phyloP scores from a whole-genome alignment of 2,888 invertebrate genomes.

The Ophion ventricosus region DNA sequence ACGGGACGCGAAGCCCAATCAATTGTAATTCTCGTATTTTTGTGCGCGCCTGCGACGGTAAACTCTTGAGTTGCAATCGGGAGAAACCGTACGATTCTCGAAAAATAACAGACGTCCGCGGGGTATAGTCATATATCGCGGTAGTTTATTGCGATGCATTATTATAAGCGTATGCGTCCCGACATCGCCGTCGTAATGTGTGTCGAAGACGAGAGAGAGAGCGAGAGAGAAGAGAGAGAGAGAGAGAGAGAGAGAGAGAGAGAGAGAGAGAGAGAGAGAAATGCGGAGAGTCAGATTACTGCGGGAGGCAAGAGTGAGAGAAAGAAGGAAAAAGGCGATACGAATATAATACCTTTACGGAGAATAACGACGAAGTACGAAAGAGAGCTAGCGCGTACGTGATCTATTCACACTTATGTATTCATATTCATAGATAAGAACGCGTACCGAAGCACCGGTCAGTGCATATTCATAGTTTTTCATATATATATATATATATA shows the following conservation, averaged over 20 bases:
- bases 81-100: too few relatives aligned
- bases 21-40: neutral
- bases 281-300: too few relatives aligned
- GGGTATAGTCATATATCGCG: too few relatives aligned
- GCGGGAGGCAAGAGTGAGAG: too few relatives aligned
- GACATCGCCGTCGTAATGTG: neutral
- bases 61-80: too few relatives aligned
- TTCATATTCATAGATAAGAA: slow-evolving; percentile 63
- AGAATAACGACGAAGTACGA: slow-evolving; percentile 28
- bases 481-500: slow-evolving; percentile 28
- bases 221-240: slow-evolving; percentile 33
- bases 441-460: slow-evolving; percentile 51
- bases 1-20: neutral
- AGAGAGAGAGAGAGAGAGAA: slow-evolving; percentile 12
- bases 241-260: slow-evolving; percentile 16
- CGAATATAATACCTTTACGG: slow-evolving; percentile 29
- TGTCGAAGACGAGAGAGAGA: slow-evolving; percentile 18
- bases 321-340: slow-evolving; percentile 3
- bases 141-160: slow-evolving; percentile 39
- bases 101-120: too few relatives aligned
- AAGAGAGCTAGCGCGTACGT: slow-evolving; percentile 55
- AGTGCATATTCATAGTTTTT: slow-evolving; percentile 64
- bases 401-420: slow-evolving; percentile 60
- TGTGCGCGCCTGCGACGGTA: too few relatives aligned
- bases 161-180: slow-evolving; percentile 4